Conservation (phyloP, 2,797 vertebrate genomes). For the Pseudochaenichthys georgianus region DNA sequence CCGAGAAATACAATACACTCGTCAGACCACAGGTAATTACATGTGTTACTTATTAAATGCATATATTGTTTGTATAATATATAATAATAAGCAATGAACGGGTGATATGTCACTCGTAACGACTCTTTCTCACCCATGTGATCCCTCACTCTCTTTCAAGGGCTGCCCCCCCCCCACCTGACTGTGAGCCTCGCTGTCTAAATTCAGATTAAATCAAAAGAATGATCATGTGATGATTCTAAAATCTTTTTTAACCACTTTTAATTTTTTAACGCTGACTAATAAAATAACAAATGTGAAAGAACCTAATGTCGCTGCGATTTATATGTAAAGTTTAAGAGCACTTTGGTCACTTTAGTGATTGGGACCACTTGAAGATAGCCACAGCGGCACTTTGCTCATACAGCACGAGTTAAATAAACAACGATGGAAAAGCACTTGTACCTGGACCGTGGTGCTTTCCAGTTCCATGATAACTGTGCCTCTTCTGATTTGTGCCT, state of each 20-base stretch:
- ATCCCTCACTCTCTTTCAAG: conserved; percentile 42
- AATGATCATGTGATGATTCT: conserved; percentile 1
- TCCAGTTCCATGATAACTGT: background rate
- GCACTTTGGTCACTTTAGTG: conserved; percentile 1
- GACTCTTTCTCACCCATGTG: background rate
- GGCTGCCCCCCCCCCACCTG: conserved; percentile 35
- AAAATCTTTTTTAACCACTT: too few species aligned
- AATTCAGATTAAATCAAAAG: conserved; percentile 3
- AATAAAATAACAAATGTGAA: background rate
- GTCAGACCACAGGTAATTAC: conserved; percentile 73
- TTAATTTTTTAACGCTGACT: background rate
- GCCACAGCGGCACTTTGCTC: background rate
- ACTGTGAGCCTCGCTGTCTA: background rate
- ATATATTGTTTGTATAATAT: background rate
- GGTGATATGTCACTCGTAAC: background rate
- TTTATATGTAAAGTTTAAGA: background rate
- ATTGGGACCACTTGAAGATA: background rate
- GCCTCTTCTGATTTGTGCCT: background rate
- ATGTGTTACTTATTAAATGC: background rate
- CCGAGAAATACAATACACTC: conserved; percentile 76
- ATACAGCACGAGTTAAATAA: background rate
- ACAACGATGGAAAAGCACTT: background rate
- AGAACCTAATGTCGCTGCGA: background rate
- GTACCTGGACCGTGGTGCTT: background rate
- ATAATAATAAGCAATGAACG: background rate